Percentiles rank a stretch among this genome's conserved stretches.
Evolutionary conservation across 2,888 invertebrate genomes (phyloP).

Genomic region (Acrocyrtus sp.): DNA sequence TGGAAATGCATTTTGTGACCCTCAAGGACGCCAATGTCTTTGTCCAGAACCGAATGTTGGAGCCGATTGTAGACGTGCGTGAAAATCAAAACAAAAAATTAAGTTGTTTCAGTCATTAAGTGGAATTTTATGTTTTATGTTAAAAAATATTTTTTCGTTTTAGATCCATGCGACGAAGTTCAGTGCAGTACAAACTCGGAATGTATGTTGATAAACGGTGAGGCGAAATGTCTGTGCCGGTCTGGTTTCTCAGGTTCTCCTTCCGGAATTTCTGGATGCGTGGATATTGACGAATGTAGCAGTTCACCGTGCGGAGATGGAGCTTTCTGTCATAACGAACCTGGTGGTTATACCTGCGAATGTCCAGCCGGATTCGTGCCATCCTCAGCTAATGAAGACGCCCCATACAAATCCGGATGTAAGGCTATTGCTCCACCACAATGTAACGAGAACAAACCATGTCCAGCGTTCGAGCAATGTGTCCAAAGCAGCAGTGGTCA

Average conservation of each 20-base stretch:
- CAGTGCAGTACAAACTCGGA: constrained; percentile 88
- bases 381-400: constrained; percentile 64
- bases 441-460: constrained; percentile 81
- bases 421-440: constrained; percentile 72
- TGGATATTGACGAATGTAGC: constrained; percentile 88
- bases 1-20: constrained; percentile 87
- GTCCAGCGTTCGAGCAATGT: constrained; percentile 87
- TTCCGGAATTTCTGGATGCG: constrained; percentile 76
- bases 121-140: not conserved
- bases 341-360: constrained; percentile 86
- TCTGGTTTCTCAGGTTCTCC: constrained; percentile 82
- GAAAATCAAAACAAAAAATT: not conserved
- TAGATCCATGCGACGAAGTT: constrained; percentile 90
- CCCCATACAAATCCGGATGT: constrained; percentile 84
- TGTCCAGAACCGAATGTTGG: constrained; percentile 93
- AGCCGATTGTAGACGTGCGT: constrained; percentile 89
- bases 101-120: constrained; percentile 5
- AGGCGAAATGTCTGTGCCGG: constrained; percentile 85
- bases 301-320: constrained; percentile 83
- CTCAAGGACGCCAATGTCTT: constrained; percentile 76
- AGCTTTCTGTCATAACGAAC: constrained; percentile 89
- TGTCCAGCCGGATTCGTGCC: constrained; percentile 80
- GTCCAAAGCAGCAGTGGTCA: constrained; percentile 79
- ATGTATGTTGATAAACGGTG: constrained; percentile 85
- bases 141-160: not conserved